A percentile compares a stretch with the other conserved stretches of the same genome.
Evolutionary conservation across 2,888 invertebrate species (phyloP).

Genomic region (Melanotus villosus): DNA sequence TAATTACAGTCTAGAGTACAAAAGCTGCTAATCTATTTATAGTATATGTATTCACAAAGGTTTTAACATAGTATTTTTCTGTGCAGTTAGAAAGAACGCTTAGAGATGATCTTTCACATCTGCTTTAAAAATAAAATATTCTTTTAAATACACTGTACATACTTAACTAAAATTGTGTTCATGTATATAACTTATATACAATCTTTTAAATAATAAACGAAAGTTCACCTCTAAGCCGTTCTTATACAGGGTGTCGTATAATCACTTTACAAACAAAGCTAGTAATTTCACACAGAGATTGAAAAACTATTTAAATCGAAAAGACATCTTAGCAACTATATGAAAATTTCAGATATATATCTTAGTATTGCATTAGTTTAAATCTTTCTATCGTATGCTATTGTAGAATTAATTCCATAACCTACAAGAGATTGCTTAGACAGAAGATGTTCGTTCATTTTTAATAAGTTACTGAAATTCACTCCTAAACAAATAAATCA

Average conservation of each 20-base stretch:
- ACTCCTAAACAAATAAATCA: too few relatives aligned
- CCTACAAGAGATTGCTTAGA: constrained; percentile 16
- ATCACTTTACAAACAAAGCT: constrained; percentile 23
- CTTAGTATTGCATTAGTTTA: too few relatives aligned
- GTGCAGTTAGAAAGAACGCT: constrained; percentile 31
- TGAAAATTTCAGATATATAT: too few relatives aligned
- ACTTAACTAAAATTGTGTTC: not conserved
- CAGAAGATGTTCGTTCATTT: too few relatives aligned
- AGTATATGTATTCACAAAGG: constrained; percentile 47
- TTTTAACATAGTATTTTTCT: constrained; percentile 29
- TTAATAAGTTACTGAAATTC: too few relatives aligned
- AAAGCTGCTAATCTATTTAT: constrained; percentile 61
- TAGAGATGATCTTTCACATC: constrained; percentile 29
- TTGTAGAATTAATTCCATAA: too few relatives aligned
- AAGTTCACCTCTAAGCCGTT: constrained; percentile 19
- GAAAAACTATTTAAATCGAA: too few relatives aligned
- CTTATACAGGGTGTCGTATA: constrained; percentile 25
- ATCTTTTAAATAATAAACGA: constrained; percentile 13
- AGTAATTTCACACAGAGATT: constrained; percentile 8
- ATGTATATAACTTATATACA: constrained; percentile 9
- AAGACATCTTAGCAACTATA: too few relatives aligned
- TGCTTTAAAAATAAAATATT: constrained; percentile 16
- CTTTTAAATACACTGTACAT: constrained; percentile 40
- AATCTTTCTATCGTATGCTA: too few relatives aligned
- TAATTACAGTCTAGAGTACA: constrained; percentile 59